Base-by-base conservation (phyloP, 35 echinoderm and acorn worm genomes). In the Ophiothrix spiculata region DNA sequence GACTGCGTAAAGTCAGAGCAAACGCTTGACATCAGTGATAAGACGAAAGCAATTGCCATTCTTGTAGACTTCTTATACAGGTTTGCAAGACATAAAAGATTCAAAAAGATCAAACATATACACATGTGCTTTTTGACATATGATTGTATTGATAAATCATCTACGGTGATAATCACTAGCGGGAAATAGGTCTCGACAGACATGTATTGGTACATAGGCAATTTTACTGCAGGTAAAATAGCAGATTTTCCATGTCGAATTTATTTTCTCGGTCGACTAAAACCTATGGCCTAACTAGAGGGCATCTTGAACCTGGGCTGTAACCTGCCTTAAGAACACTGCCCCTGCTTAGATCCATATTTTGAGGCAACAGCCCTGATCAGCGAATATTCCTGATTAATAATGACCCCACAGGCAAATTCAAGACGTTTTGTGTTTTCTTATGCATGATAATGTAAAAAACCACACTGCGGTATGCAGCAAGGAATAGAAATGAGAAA, bases 101-200 rank as follows among this genome's bases (percentile, higher is more conserved):
- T 69, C 60, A 69, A 69, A 69, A 69, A 28, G 60, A 69, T 69
- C 60, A 69, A 69, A 69, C 6, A n/a, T 69, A 25, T 28, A 69
- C 60, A 69, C 60, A 69, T 69, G 60, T 69, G 60, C 60, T 69
- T 69, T 69, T 69, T 69, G 60, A 69, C 60, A n/a, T 69, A 69
- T 69, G 29, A 69, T 69, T 69, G 8, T 69, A 69, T 69, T 69
- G 60, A 69, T 69, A 69, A 69, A 69, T 69, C 60, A 69, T 69
- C 60, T 28, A 69, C 23, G 60, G 60, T 69, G 60, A n/a, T 69
- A n/a, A 69, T 69, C 60, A 69, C 60, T 12, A 4, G 4, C 60
- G 60, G 60, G 60, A 69, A 69, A 69, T 28, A 15, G 29, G 60
- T 69, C 60, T 69, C 60, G 60, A 69, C 60, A 69, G 60, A 69